Evolutionary conservation across 2,113 vertebrate genomes (phyloP).

Genomic region (Mormyrus iriodes): DNA sequence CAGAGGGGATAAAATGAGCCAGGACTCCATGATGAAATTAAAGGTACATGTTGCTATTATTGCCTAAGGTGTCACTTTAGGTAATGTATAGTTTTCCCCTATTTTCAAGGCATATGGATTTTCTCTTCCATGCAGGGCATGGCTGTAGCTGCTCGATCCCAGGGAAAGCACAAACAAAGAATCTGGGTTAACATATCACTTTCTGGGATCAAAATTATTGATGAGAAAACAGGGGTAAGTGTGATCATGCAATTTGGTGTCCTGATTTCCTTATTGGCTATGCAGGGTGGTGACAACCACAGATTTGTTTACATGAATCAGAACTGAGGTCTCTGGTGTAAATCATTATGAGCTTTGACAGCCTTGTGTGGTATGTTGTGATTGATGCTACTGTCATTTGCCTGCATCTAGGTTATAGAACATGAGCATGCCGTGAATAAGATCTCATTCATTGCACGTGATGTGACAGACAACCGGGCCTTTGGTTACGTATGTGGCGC

Average conservation of each 20-base stretch:
- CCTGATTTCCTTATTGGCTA: neutral
- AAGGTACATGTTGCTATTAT: slow-evolving; percentile 63
- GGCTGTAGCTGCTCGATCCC: slow-evolving; percentile 85
- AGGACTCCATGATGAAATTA: slow-evolving; percentile 98
- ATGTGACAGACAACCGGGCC: slow-evolving; percentile 89
- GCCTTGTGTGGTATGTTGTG: neutral
- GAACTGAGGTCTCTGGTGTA: neutral
- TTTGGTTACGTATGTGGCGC: slow-evolving; percentile 94
- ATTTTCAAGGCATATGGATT: neutral
- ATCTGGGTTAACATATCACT: slow-evolving; percentile 91
- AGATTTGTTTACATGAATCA: neutral
- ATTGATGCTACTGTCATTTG: neutral
- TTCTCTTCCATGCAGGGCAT: slow-evolving; percentile 68
- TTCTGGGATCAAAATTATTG: slow-evolving; percentile 88
- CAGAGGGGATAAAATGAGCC: slow-evolving; percentile 94
- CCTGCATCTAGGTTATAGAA: slow-evolving; percentile 76
- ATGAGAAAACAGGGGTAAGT: slow-evolving; percentile 93
- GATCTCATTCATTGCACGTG: slow-evolving; percentile 95
- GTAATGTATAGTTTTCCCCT: neutral
- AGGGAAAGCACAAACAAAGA: slow-evolving; percentile 93
- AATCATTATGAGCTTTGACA: neutral
- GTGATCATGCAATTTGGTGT: neutral
- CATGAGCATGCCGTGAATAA: slow-evolving; percentile 90
- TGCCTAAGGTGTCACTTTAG: neutral
- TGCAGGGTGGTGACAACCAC: neutral